Evolutionary conservation across 2,113 vertebrate genomes (phyloP), one percentile per base, ranked within the genome.

Genomic region (Micronycteris hirsuta): DNA sequence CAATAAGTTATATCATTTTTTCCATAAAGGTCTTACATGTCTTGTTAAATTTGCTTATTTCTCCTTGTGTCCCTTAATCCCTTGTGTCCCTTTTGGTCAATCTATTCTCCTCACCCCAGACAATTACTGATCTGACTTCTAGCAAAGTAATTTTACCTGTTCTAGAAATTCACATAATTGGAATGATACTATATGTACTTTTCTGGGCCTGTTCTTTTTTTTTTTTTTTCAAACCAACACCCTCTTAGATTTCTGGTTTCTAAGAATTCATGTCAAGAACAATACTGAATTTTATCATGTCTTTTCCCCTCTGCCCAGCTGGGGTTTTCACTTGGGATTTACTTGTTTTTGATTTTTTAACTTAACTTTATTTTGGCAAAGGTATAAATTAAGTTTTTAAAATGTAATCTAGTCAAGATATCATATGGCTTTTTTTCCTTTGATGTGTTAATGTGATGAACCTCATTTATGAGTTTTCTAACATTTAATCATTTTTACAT

Each of bases 401-500:
- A 58, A 43, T 82, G 43, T 61, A 81, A 81, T 81, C 24, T 82
- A 61, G 78, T 82, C 61, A 93, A 92, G 45, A 93, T 80, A 63
- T 74, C 68, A 58, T 68, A 85, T 19, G 1, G 36, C 16, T 77
- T 91, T 78, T 73, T 58, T 65, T 74, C 86, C 80, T 80, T 78
- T 77, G 47, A 49, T 82, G 41, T 78, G 22, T 76, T 94, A 81
- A 86, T 68, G 13, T 45, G 52, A 86, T 70, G 14, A 86, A 86
- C 89, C 89, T 94, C 74, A 92, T 78, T 92, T 78, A 74, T 5
- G 13, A n/a, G 56, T 92, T 88, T 97, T 87, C 85, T 94, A 92
- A 93, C 67, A 71, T 92, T 95, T 67, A 92, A 85, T 85, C 81
- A 76, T 70, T 45, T 89, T 92, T 52, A 76, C 16, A 68, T 92